Percentiles rank a stretch among this genome's conserved stretches.
Evolutionary conservation across 2,113 vertebrate genomes (phyloP).

Genomic region (Bufo bufo): DNA sequence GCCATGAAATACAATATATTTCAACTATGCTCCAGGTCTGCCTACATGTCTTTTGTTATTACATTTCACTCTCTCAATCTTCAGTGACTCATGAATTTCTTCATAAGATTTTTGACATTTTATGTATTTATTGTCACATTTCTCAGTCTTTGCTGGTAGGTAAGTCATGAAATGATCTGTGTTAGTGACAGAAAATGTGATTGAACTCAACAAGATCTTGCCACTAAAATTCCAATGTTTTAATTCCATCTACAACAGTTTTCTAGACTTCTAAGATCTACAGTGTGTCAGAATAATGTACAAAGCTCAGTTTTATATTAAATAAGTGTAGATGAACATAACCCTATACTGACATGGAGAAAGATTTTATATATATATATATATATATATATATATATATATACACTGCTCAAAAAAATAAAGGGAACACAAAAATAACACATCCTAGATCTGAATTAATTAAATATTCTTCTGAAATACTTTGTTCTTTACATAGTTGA

Average conservation of each 20-base stretch:
- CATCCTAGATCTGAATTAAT: no score
- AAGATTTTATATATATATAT: not conserved
- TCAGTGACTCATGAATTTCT: slow-evolving; percentile 9
- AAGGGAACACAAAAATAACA: no score
- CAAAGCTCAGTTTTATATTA: not conserved
- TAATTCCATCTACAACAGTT: not conserved
- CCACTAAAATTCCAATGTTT: slow-evolving; percentile 14
- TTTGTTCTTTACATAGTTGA: no score
- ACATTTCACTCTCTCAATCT: slow-evolving; percentile 30
- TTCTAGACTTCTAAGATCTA: not conserved
- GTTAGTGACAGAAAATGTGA: slow-evolving; percentile 13
- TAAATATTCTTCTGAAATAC: no score
- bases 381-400: no score
- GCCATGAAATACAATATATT: slow-evolving; percentile 48
- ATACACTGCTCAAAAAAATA: no score
- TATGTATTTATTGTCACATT: slow-evolving; percentile 31
- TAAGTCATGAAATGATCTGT: slow-evolving; percentile 25
- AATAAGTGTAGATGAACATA: not conserved
- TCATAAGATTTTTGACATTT: slow-evolving; percentile 41
- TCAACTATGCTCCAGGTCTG: slow-evolving; percentile 23
- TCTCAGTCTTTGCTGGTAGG: not conserved
- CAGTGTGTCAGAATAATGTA: not conserved
- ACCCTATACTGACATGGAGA: not conserved
- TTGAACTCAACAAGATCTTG: slow-evolving; percentile 11
- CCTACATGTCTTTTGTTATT: slow-evolving; percentile 41